A percentile compares a stretch with the other conserved stretches of the same genome.
These are phyloP conservation scores for Fulmarus glacialis DNA, from an alignment of 2,113 vertebrate species.

Conservation along the genomic window DNA sequence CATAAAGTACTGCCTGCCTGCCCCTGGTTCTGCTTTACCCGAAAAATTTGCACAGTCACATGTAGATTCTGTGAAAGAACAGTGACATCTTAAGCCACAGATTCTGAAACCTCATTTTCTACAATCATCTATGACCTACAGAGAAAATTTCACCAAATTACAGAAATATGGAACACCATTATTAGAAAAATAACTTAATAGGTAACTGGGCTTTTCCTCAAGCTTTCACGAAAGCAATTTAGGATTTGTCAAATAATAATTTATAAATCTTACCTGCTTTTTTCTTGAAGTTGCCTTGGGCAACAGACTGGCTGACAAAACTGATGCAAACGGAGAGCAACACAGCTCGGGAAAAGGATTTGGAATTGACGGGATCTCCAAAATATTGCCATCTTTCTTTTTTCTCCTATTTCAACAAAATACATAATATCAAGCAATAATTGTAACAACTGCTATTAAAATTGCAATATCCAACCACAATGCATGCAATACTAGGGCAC, in stretches of 20 bases:
- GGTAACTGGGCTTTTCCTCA: not conserved
- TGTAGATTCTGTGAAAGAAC: not conserved
- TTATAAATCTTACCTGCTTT: conserved; percentile 85
- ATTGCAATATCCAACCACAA: not conserved
- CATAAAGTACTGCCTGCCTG: not conserved
- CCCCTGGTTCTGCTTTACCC: not conserved
- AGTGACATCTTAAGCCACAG: not conserved
- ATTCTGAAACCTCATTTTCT: conserved; percentile 22
- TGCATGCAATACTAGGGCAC: not conserved
- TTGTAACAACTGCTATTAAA: conserved; percentile 24
- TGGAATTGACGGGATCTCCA: conserved; percentile 80
- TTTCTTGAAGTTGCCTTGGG: conserved; percentile 87
- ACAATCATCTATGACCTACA: not conserved
- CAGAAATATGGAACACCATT: not conserved
- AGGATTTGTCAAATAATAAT: conserved; percentile 13
- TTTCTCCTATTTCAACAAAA: conserved; percentile 78
- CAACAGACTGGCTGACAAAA: conserved; percentile 85
- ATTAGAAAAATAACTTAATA: not conserved
- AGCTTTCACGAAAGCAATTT: not conserved
- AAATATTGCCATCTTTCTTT: conserved; percentile 72
- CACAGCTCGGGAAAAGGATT: conserved; percentile 88
- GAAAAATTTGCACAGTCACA: not conserved
- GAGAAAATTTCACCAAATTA: conserved; percentile 22
- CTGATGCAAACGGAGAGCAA: conserved; percentile 79
- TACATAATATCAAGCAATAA: conserved; percentile 50